Evolutionary conservation across 2,113 vertebrate species (phyloP).

Genomic region (Trinectes maculatus): DNA sequence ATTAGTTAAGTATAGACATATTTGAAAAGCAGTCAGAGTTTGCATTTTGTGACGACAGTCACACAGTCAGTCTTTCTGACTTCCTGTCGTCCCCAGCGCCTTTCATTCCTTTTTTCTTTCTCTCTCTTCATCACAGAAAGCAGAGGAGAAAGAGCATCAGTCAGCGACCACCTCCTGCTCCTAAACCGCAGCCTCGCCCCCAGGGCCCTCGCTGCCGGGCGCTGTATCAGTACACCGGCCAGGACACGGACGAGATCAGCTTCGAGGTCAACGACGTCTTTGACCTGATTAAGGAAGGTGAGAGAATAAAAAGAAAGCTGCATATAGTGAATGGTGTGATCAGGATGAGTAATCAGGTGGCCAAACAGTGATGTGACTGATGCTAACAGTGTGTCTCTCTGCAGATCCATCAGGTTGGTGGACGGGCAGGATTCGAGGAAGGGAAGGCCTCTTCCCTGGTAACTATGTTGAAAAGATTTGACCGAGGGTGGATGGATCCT

Average conservation of each 20-base stretch:
- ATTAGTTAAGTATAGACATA: too few relatives aligned
- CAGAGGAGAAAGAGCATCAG: slow-evolving; percentile 89
- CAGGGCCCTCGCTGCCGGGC: slow-evolving; percentile 86
- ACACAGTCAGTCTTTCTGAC: background rate
- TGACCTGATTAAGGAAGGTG: slow-evolving; percentile 91
- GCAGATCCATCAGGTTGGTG: slow-evolving; percentile 95
- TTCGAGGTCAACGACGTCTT: slow-evolving; percentile 90
- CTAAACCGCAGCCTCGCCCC: slow-evolving; percentile 81
- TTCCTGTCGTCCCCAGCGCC: background rate
- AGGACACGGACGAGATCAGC: slow-evolving; percentile 95
- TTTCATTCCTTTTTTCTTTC: background rate
- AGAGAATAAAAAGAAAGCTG: background rate
- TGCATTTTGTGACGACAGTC: background rate
- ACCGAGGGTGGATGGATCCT: slow-evolving; percentile 44
- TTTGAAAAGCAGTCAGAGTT: too few relatives aligned
- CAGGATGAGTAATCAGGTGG: background rate
- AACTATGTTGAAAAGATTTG: slow-evolving; percentile 98
- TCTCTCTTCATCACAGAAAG: slow-evolving; percentile 75
- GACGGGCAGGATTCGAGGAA: slow-evolving; percentile 89
- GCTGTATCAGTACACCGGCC: slow-evolving; percentile 90
- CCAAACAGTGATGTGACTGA: background rate
- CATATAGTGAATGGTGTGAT: background rate
- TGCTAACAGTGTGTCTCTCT: background rate
- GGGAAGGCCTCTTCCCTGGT: slow-evolving; percentile 94
- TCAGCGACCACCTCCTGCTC: slow-evolving; percentile 87